Evolutionary conservation across 2,888 invertebrate genomes (phyloP).

Genomic region (Rotaria magnacalcarata): DNA sequence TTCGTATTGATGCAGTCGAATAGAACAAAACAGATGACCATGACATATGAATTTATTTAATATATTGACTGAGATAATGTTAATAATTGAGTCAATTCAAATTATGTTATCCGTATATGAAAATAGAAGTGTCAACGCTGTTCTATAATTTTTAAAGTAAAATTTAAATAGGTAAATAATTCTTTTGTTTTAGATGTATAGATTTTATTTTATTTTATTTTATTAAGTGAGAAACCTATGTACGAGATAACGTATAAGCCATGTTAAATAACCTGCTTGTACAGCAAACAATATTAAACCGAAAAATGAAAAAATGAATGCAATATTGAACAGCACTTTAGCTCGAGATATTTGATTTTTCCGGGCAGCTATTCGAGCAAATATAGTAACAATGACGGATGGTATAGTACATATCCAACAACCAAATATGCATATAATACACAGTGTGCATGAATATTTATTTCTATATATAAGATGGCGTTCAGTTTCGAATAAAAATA

Average conservation of each 20-base stretch:
- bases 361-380: background rate
- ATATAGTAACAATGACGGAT: background rate
- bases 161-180: too few relatives aligned
- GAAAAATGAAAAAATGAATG: conserved; percentile 16
- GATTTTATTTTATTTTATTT: background rate
- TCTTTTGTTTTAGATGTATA: background rate
- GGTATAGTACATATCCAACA: conserved; percentile 29
- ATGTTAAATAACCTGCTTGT: conserved; percentile 5
- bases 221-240: conserved; percentile 6
- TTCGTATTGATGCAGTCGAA: background rate
- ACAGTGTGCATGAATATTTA: background rate
- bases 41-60: too few relatives aligned
- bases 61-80: too few relatives aligned
- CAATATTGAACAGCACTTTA: background rate
- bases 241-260: background rate
- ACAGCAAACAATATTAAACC: conserved; percentile 9
- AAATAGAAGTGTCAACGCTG: too few relatives aligned
- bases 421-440: background rate
- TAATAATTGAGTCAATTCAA: too few relatives aligned
- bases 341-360: background rate
- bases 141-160: too few relatives aligned
- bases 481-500: conserved; percentile 22
- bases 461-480: background rate
- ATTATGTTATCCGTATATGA: too few relatives aligned
- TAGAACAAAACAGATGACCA: too few relatives aligned